Evolutionary conservation across 2,113 vertebrate species (phyloP).

Genomic region (Aphelocoma coerulescens): DNA sequence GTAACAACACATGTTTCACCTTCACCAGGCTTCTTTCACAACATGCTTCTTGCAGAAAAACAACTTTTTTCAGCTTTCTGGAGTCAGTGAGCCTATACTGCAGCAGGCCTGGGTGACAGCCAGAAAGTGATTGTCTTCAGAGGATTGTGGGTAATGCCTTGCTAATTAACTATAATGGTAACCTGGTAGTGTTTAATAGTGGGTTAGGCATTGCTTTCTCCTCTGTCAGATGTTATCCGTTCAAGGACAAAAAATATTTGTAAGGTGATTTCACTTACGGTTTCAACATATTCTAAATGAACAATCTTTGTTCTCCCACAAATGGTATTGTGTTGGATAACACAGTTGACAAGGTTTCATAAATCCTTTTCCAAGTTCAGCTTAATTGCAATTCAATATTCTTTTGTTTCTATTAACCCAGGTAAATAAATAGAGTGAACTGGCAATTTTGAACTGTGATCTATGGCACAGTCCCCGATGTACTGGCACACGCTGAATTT

Average conservation of each 20-base stretch:
- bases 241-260: constrained; percentile 61
- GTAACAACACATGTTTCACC: background rate
- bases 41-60: background rate
- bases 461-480: constrained; percentile 38
- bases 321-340: constrained; percentile 53
- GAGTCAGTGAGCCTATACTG: constrained; percentile 2
- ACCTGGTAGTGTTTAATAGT: constrained; percentile 38
- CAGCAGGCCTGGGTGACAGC: constrained; percentile 14
- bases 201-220: constrained; percentile 23
- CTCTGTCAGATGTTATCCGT: constrained; percentile 51
- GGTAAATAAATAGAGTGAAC: constrained; percentile 62
- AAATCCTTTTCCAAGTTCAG: constrained; percentile 53
- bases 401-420: constrained; percentile 59
- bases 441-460: constrained; percentile 57
- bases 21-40: background rate
- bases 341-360: constrained; percentile 49
- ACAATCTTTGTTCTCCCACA: constrained; percentile 43
- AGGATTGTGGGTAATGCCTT: constrained; percentile 29
- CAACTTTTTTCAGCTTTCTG: background rate
- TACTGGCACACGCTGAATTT: constrained; percentile 45
- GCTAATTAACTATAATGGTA: constrained; percentile 40
- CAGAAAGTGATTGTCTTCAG: constrained; percentile 49
- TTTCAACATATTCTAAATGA: constrained; percentile 60
- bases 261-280: constrained; percentile 56
- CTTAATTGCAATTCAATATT: constrained; percentile 51